Base-by-base conservation (phyloP, 2,797 vertebrate species). In the Hyperoplus immaculatus region DNA sequence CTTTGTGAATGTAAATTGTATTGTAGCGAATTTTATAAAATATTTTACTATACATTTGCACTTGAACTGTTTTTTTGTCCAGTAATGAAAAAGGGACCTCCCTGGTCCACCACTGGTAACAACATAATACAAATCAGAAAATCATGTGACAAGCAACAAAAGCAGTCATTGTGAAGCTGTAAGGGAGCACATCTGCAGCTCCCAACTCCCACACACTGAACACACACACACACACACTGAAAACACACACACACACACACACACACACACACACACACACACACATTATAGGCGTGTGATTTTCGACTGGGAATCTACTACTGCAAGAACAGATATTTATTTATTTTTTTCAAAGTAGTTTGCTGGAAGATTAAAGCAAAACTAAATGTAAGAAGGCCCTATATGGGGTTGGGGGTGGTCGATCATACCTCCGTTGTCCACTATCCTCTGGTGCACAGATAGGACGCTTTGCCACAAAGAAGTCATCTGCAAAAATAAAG, bases 401-500 rank as follows among this genome's bases (percentile, higher is more conserved):
- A 29, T 29, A 29, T 29, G 29, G 29, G 29, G 3, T 29, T 29
- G 3, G 29, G 29, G 29, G 3, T 29, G 29, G 29, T 29, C 29
- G 5, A 61, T 11, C 77, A 21, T 83, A 96, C 95, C 95, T 88
- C 95, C 95, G 85, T 95, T 93, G 16, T 95, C 88, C 79, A 95
- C 69, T 46, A 91, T 87, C 83, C 80, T 78, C 83, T 86, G 92
- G 80, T 94, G 89, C 18, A 71, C n/a, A 1, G 92, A 85, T 11
- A 88, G 66, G 41, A 93, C 41, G 36, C 49, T 77, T 41, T 91
- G n/a, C 93, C 90, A 87, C 0, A 67, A 70, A 13, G 92, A 90
- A 55, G 81, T 75, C 95, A 96, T 95, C 86, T 91, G 54, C 8
- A 53, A 56, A 65, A 13, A 59, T 1, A 2, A 43, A 15, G 6